Conservation (phyloP, 2,113 vertebrate genomes). For the Rhadina sibilatrix region DNA sequence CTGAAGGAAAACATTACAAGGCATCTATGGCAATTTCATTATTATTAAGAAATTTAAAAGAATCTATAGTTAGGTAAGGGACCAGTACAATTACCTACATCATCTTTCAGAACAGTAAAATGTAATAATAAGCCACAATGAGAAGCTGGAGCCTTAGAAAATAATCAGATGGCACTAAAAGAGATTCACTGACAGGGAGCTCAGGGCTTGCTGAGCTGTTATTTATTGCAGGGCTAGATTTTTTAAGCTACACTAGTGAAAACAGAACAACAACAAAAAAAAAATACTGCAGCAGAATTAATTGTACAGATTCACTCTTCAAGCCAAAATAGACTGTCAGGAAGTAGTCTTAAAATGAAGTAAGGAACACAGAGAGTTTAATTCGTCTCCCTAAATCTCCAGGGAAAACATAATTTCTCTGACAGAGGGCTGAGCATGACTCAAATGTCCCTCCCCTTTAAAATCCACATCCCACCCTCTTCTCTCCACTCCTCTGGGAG, state of each 20-base stretch:
- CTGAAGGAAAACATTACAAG: slow-evolving; percentile 46
- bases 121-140: slow-evolving; percentile 40
- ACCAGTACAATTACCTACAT: slow-evolving; percentile 9
- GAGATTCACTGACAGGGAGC: slow-evolving; percentile 33
- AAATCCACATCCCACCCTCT: not conserved
- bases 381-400: not conserved
- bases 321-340: not conserved
- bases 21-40: slow-evolving; percentile 10
- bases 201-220: not conserved
- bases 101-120: slow-evolving; percentile 37
- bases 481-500: not conserved
- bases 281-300: slow-evolving; percentile 28
- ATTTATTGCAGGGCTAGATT: slow-evolving; percentile 13
- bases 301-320: not conserved
- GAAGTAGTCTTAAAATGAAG: not conserved
- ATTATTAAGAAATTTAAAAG: slow-evolving; percentile 46
- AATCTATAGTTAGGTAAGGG: slow-evolving; percentile 31
- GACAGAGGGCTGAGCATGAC: not conserved
- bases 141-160: slow-evolving; percentile 40
- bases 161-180: slow-evolving; percentile 49
- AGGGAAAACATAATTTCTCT: not conserved
- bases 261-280: slow-evolving; percentile 11
- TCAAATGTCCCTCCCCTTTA: not conserved
- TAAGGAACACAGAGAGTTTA: not conserved
- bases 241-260: slow-evolving; percentile 22